Conservation (phyloP, 2,113 vertebrate genomes). For the Scartelaos histophorus region DNA sequence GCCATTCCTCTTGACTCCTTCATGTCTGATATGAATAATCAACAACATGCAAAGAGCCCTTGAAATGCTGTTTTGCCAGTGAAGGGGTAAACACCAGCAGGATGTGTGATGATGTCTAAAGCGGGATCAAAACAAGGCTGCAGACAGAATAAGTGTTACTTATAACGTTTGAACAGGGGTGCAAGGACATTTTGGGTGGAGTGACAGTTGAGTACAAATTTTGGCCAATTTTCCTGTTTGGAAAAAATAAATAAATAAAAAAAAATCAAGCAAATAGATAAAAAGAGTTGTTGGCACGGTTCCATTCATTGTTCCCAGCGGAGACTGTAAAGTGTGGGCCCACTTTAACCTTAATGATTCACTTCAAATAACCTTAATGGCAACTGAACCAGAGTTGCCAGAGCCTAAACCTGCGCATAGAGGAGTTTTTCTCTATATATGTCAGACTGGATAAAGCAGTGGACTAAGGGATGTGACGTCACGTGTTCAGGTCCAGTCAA, state of each 20-base stretch:
- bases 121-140: not conserved
- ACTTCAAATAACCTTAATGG: too few species aligned
- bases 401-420: too few species aligned
- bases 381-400: too few species aligned
- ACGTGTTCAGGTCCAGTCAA: too few species aligned
- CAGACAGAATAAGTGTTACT: not conserved
- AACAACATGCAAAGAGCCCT: conserved; percentile 36
- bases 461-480: too few species aligned
- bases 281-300: too few species aligned
- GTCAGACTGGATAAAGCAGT: too few species aligned
- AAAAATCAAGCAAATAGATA: not conserved
- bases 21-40: conserved; percentile 61
- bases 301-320: too few species aligned
- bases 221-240: not conserved
- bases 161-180: not conserved
- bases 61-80: conserved; percentile 43
- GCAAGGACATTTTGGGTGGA: not conserved
- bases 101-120: conserved; percentile 26
- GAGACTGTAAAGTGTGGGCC: too few species aligned
- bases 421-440: too few species aligned
- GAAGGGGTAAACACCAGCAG: conserved; percentile 55
- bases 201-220: not conserved
- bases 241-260: too few species aligned
- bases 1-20: conserved; percentile 49
- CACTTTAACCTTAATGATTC: too few species aligned